Percentiles rank a stretch among this genome's conserved stretches.
These are phyloP conservation scores for Kryptopterus vitreolus DNA, from an alignment of 2,797 vertebrate species.

Conservation along the genomic window DNA sequence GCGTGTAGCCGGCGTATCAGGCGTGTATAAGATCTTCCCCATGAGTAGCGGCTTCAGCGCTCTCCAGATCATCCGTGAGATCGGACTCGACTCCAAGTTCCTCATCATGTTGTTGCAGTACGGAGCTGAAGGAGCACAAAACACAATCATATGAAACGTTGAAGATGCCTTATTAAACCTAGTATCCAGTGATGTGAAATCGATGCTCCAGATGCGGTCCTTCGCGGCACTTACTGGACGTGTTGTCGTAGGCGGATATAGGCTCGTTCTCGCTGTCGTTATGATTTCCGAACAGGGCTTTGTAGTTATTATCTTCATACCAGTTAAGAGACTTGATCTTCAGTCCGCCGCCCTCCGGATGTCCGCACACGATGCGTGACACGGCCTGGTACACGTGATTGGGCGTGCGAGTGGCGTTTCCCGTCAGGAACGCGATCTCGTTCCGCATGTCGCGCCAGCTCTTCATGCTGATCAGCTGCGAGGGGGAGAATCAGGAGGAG, in stretches of 20 bases:
- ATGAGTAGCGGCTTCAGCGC: constrained; percentile 93
- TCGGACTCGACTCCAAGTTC: constrained; percentile 89
- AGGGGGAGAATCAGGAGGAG: not conserved
- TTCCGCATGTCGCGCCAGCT: constrained; percentile 92
- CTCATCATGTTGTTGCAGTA: constrained; percentile 95
- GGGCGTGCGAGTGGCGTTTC: constrained; percentile 82
- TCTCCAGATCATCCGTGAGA: constrained; percentile 97
- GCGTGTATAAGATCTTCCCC: constrained; percentile 96
- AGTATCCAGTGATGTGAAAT: not conserved
- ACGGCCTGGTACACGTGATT: constrained; percentile 88
- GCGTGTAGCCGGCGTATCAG: constrained; percentile 88
- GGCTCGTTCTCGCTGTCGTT: constrained; percentile 81
- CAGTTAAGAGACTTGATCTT: constrained; percentile 98
- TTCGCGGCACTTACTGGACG: constrained; percentile 81
- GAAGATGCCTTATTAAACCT: too few relatives aligned
- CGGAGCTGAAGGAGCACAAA: constrained; percentile 74
- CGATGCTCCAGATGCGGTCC: not conserved
- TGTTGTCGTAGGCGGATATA: constrained; percentile 84
- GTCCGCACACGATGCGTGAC: constrained; percentile 90
- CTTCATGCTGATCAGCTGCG: constrained; percentile 85
- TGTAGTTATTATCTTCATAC: constrained; percentile 98
- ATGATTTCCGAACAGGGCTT: constrained; percentile 88
- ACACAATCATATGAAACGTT: too few relatives aligned
- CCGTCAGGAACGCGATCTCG: constrained; percentile 86
- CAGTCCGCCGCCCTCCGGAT: constrained; percentile 90